These are phyloP conservation scores for Centropristis striata DNA, from an alignment of 2,113 vertebrate species.

Conservation along the genomic window DNA sequence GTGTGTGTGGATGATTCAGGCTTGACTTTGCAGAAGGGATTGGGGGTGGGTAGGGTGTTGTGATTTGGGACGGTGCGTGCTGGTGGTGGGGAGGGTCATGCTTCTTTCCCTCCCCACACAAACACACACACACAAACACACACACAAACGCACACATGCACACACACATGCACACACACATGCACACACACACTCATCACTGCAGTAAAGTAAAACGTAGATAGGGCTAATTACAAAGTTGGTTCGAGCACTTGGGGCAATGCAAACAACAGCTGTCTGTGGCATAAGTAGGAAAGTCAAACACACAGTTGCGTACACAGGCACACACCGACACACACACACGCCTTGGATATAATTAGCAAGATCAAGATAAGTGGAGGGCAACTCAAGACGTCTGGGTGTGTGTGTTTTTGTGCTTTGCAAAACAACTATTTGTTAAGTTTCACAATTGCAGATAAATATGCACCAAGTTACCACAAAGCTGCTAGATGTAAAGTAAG, in stretches of 20 bases:
- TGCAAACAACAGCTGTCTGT: conserved; percentile 82
- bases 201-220: conserved; percentile 67
- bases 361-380: conserved; percentile 65
- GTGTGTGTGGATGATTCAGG: conserved; percentile 29
- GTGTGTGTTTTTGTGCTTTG: conserved; percentile 12
- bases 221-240: conserved; percentile 77
- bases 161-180: conserved; percentile 20
- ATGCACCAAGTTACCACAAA: neutral
- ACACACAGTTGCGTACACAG: conserved; percentile 48
- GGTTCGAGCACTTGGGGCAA: conserved; percentile 64
- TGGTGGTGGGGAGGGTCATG: neutral
- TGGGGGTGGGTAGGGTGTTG: conserved; percentile 62
- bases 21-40: conserved; percentile 45
- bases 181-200: conserved; percentile 35
- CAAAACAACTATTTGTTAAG: conserved; percentile 45
- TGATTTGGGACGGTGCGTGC: conserved; percentile 37
- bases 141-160: conserved; percentile 2
- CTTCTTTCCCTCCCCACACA: conserved; percentile 8
- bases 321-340: conserved; percentile 44
- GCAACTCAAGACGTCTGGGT: conserved; percentile 28
- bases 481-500: neutral
- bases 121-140: too few relatives aligned
- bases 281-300: conserved; percentile 74
- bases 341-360: conserved; percentile 69
- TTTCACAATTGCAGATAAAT: conserved; percentile 23